Evolutionary conservation across 1,140 invertebrate species (phyloP).

Genomic region (Sarcophaga bullata): DNA sequence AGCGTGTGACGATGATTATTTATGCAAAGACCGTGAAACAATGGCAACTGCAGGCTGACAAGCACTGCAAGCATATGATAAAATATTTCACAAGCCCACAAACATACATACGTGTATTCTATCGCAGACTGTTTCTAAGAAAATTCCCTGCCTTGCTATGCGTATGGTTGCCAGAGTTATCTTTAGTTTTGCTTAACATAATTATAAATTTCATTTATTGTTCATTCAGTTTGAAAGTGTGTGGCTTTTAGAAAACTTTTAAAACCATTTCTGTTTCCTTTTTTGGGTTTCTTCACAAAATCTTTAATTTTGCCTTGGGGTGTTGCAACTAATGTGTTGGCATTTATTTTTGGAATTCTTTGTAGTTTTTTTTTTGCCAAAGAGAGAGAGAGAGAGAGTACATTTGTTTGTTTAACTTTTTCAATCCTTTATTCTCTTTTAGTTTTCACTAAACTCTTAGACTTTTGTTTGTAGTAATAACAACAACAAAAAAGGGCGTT

Average conservation of each 20-base stretch:
- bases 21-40: background rate
- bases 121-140: too few species aligned
- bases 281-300: background rate
- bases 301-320: too few species aligned
- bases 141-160: too few species aligned
- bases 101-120: too few species aligned
- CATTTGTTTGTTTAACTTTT: background rate
- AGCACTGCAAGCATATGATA: too few species aligned
- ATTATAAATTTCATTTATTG: constrained; percentile 13
- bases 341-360: background rate
- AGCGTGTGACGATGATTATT: background rate
- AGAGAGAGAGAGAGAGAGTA: background rate
- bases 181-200: background rate
- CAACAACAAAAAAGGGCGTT: too few species aligned
- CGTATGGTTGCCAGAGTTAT: too few species aligned
- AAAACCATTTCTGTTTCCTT: constrained; percentile 8
- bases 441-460: background rate
- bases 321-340: too few species aligned
- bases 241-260: background rate
- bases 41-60: background rate
- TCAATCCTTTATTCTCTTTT: background rate
- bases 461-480: too few species aligned
- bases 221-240: background rate
- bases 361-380: background rate
- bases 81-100: too few species aligned